Conservation (phyloP, 2,113 vertebrate species). For the Nyctereutes procyonoides region DNA sequence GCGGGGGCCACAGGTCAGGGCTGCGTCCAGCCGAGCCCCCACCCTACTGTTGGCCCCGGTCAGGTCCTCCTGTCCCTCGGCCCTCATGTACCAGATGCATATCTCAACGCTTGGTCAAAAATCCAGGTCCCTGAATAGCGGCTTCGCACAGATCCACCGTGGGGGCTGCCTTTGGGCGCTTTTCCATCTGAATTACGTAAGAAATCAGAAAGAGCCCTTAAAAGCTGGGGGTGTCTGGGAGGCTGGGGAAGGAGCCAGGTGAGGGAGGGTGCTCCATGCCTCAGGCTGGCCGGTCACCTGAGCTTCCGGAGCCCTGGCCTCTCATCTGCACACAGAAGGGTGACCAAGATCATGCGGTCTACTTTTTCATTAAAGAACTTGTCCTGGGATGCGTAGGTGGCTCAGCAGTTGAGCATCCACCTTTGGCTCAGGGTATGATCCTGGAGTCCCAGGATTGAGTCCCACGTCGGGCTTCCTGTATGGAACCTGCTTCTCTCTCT, state of each 20-base stretch:
- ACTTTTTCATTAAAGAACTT: not conserved
- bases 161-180: slow-evolving; percentile 81
- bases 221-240: slow-evolving; percentile 73
- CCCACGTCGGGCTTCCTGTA: too few species aligned
- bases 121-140: slow-evolving; percentile 85
- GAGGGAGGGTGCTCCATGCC: not conserved
- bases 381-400: not conserved
- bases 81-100: slow-evolving; percentile 81
- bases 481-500: too few species aligned
- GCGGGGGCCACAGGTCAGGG: not conserved
- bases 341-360: not conserved
- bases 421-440: too few species aligned
- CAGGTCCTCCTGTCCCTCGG: slow-evolving; percentile 76
- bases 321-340: not conserved
- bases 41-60: slow-evolving; percentile 53
- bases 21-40: not conserved
- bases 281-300: not conserved
- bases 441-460: too few species aligned
- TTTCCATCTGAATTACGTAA: slow-evolving; percentile 85
- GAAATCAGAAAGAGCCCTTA: slow-evolving; percentile 84
- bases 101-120: slow-evolving; percentile 86
- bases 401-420: too few species aligned
- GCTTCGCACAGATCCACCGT: slow-evolving; percentile 80
- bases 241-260: not conserved
- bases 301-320: not conserved